Evolutionary conservation across 2,888 invertebrate species (phyloP), one percentile per base, ranked within the genome.

Genomic region (Dryobotodes eremita): DNA sequence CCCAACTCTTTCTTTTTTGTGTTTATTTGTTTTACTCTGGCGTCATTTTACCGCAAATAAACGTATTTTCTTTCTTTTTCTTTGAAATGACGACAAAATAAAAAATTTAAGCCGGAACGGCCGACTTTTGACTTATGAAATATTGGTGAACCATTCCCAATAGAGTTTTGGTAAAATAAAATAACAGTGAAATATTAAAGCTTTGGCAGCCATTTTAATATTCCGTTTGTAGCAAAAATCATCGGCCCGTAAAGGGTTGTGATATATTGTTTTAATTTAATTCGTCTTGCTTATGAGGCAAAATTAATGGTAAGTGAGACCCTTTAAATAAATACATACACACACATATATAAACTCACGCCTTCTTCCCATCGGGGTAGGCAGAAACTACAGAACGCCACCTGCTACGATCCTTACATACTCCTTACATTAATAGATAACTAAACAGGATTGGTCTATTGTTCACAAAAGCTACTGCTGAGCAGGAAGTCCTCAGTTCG

Each of bases 231-330:
- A 80, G 75, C 86, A 74, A 74, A 86, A 86, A 86, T 77, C 88
- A 85, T 53, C 85, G 84, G 78, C 76, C 85, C 90, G 86, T 55
- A 26, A 70, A 71, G 80, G 85, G 86, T 82, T 79, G 46, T 73
- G 72, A 72, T 75, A 72, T 83, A 85, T 79, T 86, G 83, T 83
- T 81, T 79, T 88, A 82, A 88, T 86, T 88, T 82, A 70, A 82
- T 75, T 59, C 74, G 64, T 74, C 57, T 75, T 48, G 86, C 77
- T 71, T 82, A 71, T 65, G 59, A 50, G 15, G 85, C 74, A 66
- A 65, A 82, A 77, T 76, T 61, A 61, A 73, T 66, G n/a, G 26
- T 69, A 31, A 46, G 36, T 36, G 13, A 57, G 36, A 75, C 20
- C 20, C n/a, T 36, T 26, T 7, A 13, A 36, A 36, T 36, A 36